Conservation (phyloP, 2,888 invertebrate genomes). For the Drepana falcataria region DNA sequence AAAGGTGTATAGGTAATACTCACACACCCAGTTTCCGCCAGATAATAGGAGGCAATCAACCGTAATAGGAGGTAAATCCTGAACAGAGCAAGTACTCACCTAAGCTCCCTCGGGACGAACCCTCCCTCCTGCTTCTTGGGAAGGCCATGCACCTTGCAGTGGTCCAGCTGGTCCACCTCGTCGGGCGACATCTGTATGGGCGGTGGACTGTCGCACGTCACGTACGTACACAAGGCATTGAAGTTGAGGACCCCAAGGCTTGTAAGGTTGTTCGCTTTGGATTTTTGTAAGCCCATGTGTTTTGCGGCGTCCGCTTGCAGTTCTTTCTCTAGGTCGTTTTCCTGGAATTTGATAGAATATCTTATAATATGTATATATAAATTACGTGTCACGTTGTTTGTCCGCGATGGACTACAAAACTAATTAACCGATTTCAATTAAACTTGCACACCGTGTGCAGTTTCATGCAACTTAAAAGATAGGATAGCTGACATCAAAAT, state of each 20-base stretch:
- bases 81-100: constrained; percentile 29
- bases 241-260: constrained; percentile 65
- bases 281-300: constrained; percentile 41
- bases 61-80: not conserved
- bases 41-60: too few relatives aligned
- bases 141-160: constrained; percentile 84
- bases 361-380: not conserved
- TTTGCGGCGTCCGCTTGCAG: constrained; percentile 61
- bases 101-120: constrained; percentile 83
- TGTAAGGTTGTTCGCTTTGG: constrained; percentile 54
- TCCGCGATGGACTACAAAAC: too few relatives aligned
- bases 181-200: constrained; percentile 89
- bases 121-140: constrained; percentile 83
- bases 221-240: constrained; percentile 80
- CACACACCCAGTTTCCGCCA: too few relatives aligned
- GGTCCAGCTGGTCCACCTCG: constrained; percentile 85
- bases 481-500: too few relatives aligned
- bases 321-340: constrained; percentile 68
- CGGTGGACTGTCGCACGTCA: constrained; percentile 89
- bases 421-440: too few relatives aligned
- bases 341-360: constrained; percentile 29
- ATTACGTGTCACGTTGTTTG: too few relatives aligned
- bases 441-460: too few relatives aligned
- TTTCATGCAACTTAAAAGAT: too few relatives aligned
- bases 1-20: too few relatives aligned